Evolutionary conservation across 1,140 invertebrate species (phyloP).

Genomic region (Trachymyrmex septentrionalis): DNA sequence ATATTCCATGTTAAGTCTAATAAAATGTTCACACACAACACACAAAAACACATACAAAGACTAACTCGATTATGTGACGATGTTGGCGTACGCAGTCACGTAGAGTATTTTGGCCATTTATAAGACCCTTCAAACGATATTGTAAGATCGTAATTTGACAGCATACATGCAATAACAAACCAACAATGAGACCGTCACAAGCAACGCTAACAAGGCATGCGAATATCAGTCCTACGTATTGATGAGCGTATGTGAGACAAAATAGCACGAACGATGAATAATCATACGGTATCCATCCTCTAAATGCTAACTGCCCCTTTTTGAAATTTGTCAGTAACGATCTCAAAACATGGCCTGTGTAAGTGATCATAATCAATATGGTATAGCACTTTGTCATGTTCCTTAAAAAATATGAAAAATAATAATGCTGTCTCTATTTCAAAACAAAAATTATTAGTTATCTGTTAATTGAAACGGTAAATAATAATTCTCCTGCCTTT

Average conservation of each 20-base stretch:
- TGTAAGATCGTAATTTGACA: conserved; percentile 63
- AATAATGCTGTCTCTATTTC: not conserved
- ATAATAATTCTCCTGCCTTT: not conserved
- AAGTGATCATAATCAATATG: conserved; percentile 53
- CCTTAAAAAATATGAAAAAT: not conserved
- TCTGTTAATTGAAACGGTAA: not conserved
- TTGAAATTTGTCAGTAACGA: conserved; percentile 65
- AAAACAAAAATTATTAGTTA: not conserved
- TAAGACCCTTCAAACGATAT: conserved; percentile 43
- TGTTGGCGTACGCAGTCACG: conserved; percentile 13
- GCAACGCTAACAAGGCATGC: conserved; percentile 3
- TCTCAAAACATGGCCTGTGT: conserved; percentile 44
- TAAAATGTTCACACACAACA: not conserved
- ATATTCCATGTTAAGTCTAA: no score
- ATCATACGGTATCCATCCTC: conserved; percentile 72
- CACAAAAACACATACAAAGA: no score
- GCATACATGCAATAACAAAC: conserved; percentile 60
- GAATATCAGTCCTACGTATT: conserved; percentile 21
- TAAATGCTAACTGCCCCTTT: conserved; percentile 56
- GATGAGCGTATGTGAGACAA: conserved; percentile 51
- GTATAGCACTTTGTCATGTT: conserved; percentile 43
- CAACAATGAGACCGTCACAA: conserved; percentile 52
- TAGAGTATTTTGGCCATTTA: not conserved
- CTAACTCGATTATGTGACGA: conserved; percentile 40
- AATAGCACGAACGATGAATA: not conserved